Evolutionary conservation across 1,140 invertebrate genomes (phyloP).

Genomic region (Zaprionus nigranus): DNA sequence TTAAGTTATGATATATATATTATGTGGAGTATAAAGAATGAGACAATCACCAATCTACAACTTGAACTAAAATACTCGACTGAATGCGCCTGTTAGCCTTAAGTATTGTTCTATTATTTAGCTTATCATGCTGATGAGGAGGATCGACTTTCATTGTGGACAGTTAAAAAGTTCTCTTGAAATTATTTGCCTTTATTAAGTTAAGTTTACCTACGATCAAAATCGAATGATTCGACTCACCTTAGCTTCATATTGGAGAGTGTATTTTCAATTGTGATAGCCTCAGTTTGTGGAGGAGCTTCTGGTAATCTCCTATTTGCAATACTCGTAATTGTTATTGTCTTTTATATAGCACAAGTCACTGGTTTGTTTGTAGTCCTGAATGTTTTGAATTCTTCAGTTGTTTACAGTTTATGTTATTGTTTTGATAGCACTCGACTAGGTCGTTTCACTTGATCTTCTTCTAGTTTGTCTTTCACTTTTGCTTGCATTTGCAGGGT

Average conservation of each 20-base stretch:
- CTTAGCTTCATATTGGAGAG: slow-evolving; percentile 71
- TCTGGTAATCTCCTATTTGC: slow-evolving; percentile 9
- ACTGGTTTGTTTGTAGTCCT: slow-evolving; percentile 39
- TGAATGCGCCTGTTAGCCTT: background rate
- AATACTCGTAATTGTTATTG: slow-evolving; percentile 21
- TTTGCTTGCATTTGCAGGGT: slow-evolving; percentile 11
- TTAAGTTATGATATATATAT: background rate
- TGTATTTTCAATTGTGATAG: slow-evolving; percentile 65
- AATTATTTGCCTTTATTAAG: slow-evolving; percentile 8
- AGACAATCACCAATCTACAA: background rate
- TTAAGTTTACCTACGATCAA: slow-evolving; percentile 14
- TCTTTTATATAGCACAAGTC: slow-evolving; percentile 31
- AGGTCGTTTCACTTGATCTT: slow-evolving; percentile 29
- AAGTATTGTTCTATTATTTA: slow-evolving; percentile 24
- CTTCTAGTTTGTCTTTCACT: slow-evolving; percentile 27
- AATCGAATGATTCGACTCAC: slow-evolving; percentile 32
- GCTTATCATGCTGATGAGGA: slow-evolving; percentile 57
- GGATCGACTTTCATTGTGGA: background rate
- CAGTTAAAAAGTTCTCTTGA: background rate
- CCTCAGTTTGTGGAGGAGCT: slow-evolving; percentile 26
- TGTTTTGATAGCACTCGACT: slow-evolving; percentile 70
- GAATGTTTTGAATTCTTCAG: slow-evolving; percentile 61
- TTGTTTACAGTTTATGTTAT: slow-evolving; percentile 64
- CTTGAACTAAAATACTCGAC: background rate
- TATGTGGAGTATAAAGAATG: background rate